Evolutionary conservation across 2,888 invertebrate species (phyloP), one percentile per base, ranked within the genome.

Genomic region (Xanthostigma xanthostigma): DNA sequence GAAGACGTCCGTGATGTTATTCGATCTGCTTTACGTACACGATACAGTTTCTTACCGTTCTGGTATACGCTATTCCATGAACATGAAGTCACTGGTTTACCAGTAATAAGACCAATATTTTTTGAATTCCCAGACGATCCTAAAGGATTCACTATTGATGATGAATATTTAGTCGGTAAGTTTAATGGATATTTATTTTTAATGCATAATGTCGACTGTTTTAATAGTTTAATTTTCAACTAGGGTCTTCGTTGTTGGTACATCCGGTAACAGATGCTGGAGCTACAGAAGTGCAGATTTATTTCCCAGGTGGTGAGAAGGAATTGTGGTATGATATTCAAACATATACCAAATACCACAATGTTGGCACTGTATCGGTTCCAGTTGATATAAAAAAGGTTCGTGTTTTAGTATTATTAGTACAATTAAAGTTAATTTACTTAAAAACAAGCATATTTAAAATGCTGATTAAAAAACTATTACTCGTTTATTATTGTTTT

Each of bases 41-140:
- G 98, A 48, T 98, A 99, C 64, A 80, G 85, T 0, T 85, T 90
- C 54, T 67, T 98, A 45, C 95, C 97, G 36, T 73, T 82, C 50
- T 92, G 90, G 91, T 92, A 92, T 69, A 91, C 93, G 0, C 60
- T 89, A 36, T 98, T 97, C 73, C 85, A 85, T 66, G 88, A 95
- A 63, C 89, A 93, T 62, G 81, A 89, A 47, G 64, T 78, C 42
- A 81, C 78, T 50, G 96, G 95, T 0, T 72, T 78, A 39, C 96
- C 98, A 0, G 87, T 95, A 0, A 89, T 96, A 71, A 72, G 92
- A 36, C 93, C 98, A 0, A 62, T 95, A 34, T 87, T 93, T 79
- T 80, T 87, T 48, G 84, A 94, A 58, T 98, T 85, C 66, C 93
- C 96, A 0, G 63, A 72, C 1, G 96, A 97, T 58, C 73, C 76